A percentile compares a stretch with the other conserved stretches of the same genome.
These are phyloP conservation scores for Neofelis nebulosa DNA, from an alignment of 2,113 vertebrate genomes.

Conservation along the genomic window DNA sequence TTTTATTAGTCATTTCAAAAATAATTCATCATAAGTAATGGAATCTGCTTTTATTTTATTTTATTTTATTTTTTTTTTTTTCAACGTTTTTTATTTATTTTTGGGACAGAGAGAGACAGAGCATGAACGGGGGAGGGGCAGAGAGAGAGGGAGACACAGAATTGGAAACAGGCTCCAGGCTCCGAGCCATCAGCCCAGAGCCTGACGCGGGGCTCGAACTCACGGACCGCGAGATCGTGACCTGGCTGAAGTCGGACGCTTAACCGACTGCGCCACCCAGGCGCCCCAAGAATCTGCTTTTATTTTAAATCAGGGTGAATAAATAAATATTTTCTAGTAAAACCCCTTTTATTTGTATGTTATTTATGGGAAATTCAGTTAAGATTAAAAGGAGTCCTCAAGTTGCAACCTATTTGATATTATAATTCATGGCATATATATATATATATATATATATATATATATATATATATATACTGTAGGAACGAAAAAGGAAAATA, in stretches of 20 bases:
- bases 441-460: background rate
- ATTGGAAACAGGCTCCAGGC: too few relatives aligned
- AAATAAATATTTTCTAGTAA: slow-evolving; percentile 13
- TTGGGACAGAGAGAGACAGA: too few relatives aligned
- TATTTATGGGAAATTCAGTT: slow-evolving; percentile 57
- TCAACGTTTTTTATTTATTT: too few relatives aligned
- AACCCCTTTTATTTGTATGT: background rate
- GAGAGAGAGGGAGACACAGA: too few relatives aligned
- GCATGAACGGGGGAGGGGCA: too few relatives aligned
- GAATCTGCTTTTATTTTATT: slow-evolving; percentile 47
- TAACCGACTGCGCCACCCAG: too few relatives aligned
- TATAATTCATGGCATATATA: slow-evolving; percentile 33
- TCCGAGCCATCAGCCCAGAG: too few relatives aligned
- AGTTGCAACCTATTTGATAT: background rate
- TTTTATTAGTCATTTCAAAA: slow-evolving; percentile 26
- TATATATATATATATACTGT: background rate
- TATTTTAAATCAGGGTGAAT: slow-evolving; percentile 30
- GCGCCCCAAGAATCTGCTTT: slow-evolving; percentile 26
- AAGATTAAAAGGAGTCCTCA: background rate
- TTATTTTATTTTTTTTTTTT: too few relatives aligned
- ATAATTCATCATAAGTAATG: background rate
- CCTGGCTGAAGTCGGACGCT: too few relatives aligned
- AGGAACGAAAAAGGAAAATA: slow-evolving; percentile 63
- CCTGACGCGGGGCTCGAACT: too few relatives aligned
- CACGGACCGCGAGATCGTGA: too few relatives aligned